Percentiles rank a stretch among this genome's conserved stretches.
phyloP scores from a whole-genome alignment of 2,797 vertebrate genomes.

The Phyllotis vaccarum region DNA sequence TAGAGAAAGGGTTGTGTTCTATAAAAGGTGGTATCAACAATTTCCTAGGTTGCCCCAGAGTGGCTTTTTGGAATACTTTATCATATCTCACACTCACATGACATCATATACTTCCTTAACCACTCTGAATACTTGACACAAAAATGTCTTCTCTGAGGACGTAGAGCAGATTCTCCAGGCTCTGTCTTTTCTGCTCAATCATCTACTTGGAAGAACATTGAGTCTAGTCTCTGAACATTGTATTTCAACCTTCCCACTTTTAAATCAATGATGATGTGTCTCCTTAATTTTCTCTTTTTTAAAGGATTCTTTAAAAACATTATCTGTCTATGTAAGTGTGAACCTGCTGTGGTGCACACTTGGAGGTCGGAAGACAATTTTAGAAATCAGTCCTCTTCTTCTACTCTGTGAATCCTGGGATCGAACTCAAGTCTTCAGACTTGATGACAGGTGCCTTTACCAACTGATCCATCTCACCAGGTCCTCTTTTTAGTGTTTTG shows the following conservation, averaged over 20 bases:
- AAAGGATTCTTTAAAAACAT: no score
- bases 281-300: background rate
- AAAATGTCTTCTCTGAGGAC: background rate
- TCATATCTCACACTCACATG: background rate
- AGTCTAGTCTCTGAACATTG: background rate
- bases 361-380: background rate
- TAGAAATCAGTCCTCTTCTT: background rate
- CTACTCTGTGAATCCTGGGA: background rate
- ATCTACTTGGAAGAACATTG: background rate
- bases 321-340: background rate
- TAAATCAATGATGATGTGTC: background rate
- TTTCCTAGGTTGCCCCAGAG: background rate
- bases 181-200: background rate
- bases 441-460: background rate
- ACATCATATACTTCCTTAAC: background rate
- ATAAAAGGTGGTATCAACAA: background rate
- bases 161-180: background rate
- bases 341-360: accelerated
- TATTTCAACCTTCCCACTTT: background rate
- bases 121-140: background rate
- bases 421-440: background rate
- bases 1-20: background rate
- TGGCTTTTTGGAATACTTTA: background rate
- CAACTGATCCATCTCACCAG: background rate
- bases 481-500: background rate